These are phyloP conservation scores for Aratinga solstitialis DNA, from an alignment of 2,797 vertebrate species.

Conservation along the genomic window DNA sequence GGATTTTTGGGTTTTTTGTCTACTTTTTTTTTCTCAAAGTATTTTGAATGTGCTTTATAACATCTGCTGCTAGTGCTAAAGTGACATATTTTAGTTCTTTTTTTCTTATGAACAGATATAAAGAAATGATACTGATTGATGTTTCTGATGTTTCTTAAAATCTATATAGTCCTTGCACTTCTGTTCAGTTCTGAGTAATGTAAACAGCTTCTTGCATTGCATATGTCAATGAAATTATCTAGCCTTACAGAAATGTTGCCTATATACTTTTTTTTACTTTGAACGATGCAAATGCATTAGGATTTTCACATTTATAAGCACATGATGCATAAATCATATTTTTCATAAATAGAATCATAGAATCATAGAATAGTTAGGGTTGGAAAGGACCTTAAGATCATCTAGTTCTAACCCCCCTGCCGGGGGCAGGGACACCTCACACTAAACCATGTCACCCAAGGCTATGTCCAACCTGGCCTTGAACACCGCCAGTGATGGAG, in stretches of 20 bases:
- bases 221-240: conserved; percentile 33
- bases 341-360: conserved; percentile 44
- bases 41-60: neutral
- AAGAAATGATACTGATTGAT: neutral
- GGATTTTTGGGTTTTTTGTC: neutral
- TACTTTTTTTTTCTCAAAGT: neutral
- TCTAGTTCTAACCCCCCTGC: too few species aligned
- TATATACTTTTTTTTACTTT: neutral
- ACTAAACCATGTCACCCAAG: too few species aligned
- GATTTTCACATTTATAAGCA: conserved; percentile 33
- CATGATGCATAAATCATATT: neutral
- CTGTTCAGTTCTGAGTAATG: conserved; percentile 6
- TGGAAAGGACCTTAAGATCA: too few species aligned
- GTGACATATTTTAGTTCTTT: neutral
- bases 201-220: neutral
- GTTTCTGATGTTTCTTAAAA: neutral
- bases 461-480: too few species aligned
- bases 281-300: conserved; percentile 20
- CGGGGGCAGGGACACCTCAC: too few species aligned
- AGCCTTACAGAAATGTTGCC: neutral
- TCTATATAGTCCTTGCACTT: neutral
- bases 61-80: neutral
- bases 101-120: neutral
- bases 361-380: too few species aligned
- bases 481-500: too few species aligned